phyloP scores from a whole-genome alignment of 2,888 invertebrate genomes.

The Epistrophe grossulariae region DNA sequence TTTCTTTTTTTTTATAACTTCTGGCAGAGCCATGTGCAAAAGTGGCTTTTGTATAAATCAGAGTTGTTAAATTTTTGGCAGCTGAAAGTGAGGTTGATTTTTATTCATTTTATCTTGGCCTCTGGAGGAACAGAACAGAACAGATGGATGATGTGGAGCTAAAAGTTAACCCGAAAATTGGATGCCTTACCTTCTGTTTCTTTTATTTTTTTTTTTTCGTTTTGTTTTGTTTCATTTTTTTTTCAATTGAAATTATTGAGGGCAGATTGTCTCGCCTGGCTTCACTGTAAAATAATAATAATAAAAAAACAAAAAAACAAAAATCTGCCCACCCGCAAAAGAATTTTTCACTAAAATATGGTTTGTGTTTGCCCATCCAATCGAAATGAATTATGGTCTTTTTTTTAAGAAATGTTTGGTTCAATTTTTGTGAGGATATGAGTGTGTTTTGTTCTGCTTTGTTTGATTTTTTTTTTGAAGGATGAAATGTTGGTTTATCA shows the following conservation, averaged over 20 bases:
- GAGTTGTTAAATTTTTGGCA: constrained; percentile 38
- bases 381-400: constrained; percentile 21
- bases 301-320: background rate
- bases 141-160: constrained; percentile 9
- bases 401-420: background rate
- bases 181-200: constrained; percentile 8
- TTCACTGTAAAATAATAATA: constrained; percentile 1
- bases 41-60: constrained; percentile 56
- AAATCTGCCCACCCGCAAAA: background rate
- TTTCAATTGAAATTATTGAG: constrained; percentile 31
- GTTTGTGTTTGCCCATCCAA: constrained; percentile 29
- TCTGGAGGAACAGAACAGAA: background rate
- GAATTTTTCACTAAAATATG: constrained; percentile 14
- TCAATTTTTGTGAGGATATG: background rate
- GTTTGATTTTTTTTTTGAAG: background rate
- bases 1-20: constrained; percentile 53
- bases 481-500: background rate
- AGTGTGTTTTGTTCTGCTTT: background rate
- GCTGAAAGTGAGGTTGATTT: constrained; percentile 20
- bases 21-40: constrained; percentile 42
- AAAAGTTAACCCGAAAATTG: constrained; percentile 45
- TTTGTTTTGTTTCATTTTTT: background rate
- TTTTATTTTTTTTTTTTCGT: constrained; percentile 26
- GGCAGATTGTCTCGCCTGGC: constrained; percentile 34
- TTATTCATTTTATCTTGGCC: constrained; percentile 12